Evolutionary conservation across 1,140 invertebrate species (phyloP).

Genomic region (Neuroterus valhalla): DNA sequence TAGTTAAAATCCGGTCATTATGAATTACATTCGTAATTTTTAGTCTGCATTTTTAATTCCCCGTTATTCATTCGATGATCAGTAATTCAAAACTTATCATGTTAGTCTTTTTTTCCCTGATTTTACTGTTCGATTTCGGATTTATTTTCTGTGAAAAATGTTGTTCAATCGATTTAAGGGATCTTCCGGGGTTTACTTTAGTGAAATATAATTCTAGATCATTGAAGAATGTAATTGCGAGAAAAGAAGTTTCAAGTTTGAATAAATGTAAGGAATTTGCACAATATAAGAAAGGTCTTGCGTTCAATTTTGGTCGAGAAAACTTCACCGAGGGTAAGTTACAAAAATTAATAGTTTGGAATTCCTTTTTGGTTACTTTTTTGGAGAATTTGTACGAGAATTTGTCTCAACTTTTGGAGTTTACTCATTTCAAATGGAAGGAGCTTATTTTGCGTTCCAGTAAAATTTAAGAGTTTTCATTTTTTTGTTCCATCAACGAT

Average conservation of each 20-base stretch:
- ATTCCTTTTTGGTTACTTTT: conserved; percentile 35
- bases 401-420: too few relatives aligned
- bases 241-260: conserved; percentile 57
- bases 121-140: conserved; percentile 31
- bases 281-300: conserved; percentile 77
- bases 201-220: conserved; percentile 61
- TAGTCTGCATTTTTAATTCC: neutral
- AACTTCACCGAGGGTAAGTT: conserved; percentile 53
- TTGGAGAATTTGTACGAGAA: too few relatives aligned
- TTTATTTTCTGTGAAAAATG: conserved; percentile 46
- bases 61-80: neutral
- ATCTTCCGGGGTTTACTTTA: conserved; percentile 60
- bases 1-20: conserved; percentile 10
- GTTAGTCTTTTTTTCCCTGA: conserved; percentile 35
- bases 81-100: conserved; percentile 30
- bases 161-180: conserved; percentile 46
- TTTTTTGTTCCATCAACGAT: neutral
- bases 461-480: conserved; percentile 9
- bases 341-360: neutral
- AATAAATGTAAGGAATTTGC: conserved; percentile 77
- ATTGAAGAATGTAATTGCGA: conserved; percentile 57
- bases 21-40: conserved; percentile 6
- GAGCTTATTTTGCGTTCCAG: too few relatives aligned
- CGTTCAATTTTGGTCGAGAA: conserved; percentile 78
- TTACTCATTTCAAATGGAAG: too few relatives aligned